Evolutionary conservation across 2,888 invertebrate genomes (phyloP).

Genomic region (Nemoura dubitans): DNA sequence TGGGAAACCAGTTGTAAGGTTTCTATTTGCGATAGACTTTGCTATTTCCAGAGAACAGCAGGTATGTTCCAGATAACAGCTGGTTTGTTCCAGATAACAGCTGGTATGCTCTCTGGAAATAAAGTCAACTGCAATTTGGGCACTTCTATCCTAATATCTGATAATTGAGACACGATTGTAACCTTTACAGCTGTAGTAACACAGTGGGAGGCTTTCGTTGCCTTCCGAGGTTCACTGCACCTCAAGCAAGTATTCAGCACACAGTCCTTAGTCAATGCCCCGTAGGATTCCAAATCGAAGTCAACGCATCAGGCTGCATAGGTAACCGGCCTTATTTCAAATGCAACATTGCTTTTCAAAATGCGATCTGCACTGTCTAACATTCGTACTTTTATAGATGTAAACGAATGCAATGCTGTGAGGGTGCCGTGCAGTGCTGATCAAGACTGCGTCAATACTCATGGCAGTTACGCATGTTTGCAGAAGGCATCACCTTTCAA

Average conservation of each 20-base stretch:
- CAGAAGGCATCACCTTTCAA: not conserved
- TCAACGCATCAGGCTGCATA: not conserved
- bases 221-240: not conserved
- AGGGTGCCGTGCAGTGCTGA: conserved; percentile 46
- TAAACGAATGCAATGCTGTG: conserved; percentile 51
- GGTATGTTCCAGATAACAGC: too few relatives aligned
- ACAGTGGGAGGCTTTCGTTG: not conserved
- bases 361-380: too few relatives aligned
- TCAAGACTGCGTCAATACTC: conserved; percentile 52
- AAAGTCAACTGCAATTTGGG: too few relatives aligned
- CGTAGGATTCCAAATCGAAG: not conserved
- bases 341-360: too few relatives aligned
- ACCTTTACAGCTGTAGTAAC: conserved; percentile 45
- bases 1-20: too few relatives aligned
- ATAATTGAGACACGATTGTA: too few relatives aligned
- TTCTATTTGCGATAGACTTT: too few relatives aligned
- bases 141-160: too few relatives aligned
- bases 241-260: not conserved
- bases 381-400: conserved; percentile 47
- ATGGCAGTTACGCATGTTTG: conserved; percentile 52
- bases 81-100: too few relatives aligned
- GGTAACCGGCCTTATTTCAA: not conserved
- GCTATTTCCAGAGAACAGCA: too few relatives aligned
- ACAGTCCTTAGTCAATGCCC: not conserved
- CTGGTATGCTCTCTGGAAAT: too few relatives aligned